Percentiles rank a stretch among this genome's conserved stretches.
Evolutionary conservation across 2,113 vertebrate species (phyloP).

Genomic region (Trogon melanurus): DNA sequence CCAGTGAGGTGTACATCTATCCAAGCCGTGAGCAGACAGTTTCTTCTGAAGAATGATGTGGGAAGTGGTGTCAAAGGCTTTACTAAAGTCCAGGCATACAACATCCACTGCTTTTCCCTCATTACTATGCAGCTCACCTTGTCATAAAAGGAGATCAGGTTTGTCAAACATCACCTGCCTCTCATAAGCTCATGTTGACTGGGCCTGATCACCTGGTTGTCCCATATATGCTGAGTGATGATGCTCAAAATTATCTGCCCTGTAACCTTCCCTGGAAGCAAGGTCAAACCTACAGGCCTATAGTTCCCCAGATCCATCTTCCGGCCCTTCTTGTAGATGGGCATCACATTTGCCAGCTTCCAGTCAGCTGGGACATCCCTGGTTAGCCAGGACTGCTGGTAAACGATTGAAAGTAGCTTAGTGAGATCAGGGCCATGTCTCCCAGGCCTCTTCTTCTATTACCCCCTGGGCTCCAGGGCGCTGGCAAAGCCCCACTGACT

Average conservation of each 20-base stretch:
- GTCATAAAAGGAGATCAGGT: background rate
- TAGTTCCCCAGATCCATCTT: background rate
- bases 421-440: background rate
- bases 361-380: background rate
- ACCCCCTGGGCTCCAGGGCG: rapidly evolving
- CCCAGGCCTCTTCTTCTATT: background rate
- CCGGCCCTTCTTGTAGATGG: background rate
- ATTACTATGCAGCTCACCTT: background rate
- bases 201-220: background rate
- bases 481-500: background rate
- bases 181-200: background rate
- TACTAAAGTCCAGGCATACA: background rate
- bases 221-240: rapidly evolving
- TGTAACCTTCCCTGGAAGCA: background rate
- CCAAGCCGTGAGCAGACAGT: background rate
- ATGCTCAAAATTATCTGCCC: background rate
- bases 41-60: background rate
- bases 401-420: background rate
- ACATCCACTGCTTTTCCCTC: background rate
- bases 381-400: background rate
- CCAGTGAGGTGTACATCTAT: rapidly evolving
- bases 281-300: background rate
- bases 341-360: background rate
- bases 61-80: background rate
- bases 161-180: background rate